Conservation (phyloP, 2,888 invertebrate genomes). For the Iphiclides podalirius region DNA sequence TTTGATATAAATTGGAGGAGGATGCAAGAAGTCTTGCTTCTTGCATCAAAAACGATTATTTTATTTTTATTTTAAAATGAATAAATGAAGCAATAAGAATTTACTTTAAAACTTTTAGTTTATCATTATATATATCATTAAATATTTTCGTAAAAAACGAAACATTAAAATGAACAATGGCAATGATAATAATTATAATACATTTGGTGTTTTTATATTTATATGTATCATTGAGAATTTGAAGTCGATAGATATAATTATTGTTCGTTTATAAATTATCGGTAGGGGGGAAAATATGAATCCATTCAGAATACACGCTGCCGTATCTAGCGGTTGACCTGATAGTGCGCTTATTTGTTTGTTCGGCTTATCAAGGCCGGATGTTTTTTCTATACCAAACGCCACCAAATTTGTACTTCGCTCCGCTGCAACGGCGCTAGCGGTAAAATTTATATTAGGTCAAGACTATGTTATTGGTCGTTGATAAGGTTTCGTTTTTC, state of each 20-base stretch:
- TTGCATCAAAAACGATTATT: too few relatives aligned
- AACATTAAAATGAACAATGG: too few relatives aligned
- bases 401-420: slow-evolving; percentile 70
- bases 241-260: slow-evolving; percentile 1
- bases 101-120: too few relatives aligned
- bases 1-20: too few relatives aligned
- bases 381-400: slow-evolving; percentile 78
- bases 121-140: too few relatives aligned
- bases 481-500: slow-evolving; percentile 39
- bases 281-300: slow-evolving; percentile 52
- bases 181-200: too few relatives aligned
- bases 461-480: slow-evolving; percentile 58
- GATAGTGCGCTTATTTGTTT: slow-evolving; percentile 77
- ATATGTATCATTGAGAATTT: too few relatives aligned
- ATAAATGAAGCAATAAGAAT: too few relatives aligned
- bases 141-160: too few relatives aligned
- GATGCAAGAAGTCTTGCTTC: too few relatives aligned
- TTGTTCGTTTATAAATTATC: slow-evolving; percentile 29
- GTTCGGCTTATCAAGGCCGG: slow-evolving; percentile 78
- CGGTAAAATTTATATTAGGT: slow-evolving; percentile 67
- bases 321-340: slow-evolving; percentile 73
- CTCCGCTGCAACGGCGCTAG: slow-evolving; percentile 58
- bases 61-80: too few relatives aligned
- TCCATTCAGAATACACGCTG: slow-evolving; percentile 61
- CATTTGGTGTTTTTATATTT: too few relatives aligned